phyloP scores from a whole-genome alignment of 2,113 vertebrate genomes.

The Neoarius graeffei region DNA sequence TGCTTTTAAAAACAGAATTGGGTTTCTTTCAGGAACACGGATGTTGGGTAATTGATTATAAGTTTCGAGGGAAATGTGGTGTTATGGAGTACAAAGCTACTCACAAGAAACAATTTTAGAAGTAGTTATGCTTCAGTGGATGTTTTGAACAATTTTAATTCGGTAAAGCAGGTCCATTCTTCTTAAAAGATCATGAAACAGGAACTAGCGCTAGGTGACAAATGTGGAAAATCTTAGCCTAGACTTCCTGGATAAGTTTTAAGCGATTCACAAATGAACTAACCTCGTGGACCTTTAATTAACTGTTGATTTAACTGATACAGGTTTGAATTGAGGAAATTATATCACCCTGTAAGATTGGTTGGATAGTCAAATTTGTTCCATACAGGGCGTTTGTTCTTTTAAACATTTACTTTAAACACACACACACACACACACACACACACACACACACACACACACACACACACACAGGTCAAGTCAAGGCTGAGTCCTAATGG shows the following conservation, averaged over 20 bases:
- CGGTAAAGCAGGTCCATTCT: not conserved
- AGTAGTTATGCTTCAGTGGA: not conserved
- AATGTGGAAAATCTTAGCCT: not conserved
- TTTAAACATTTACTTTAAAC: not conserved
- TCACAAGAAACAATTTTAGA: not conserved
- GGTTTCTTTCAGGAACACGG: conserved; percentile 36
- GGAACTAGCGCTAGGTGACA: not conserved
- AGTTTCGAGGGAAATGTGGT: not conserved
- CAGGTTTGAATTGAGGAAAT: not conserved
- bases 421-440: not conserved
- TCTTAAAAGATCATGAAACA: not conserved
- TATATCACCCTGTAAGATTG: not conserved
- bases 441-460: not conserved
- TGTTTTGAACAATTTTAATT: not conserved
- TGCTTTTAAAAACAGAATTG: not conserved
- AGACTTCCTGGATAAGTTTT: not conserved
- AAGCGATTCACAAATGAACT: not conserved
- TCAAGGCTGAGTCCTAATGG: too few species aligned
- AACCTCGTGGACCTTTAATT: not conserved
- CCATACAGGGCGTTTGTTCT: not conserved
- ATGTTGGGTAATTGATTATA: not conserved
- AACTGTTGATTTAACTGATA: not conserved
- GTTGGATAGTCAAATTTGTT: not conserved
- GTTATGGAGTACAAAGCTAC: not conserved
- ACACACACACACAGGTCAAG: too few species aligned